Evolutionary conservation across 2,797 vertebrate species (phyloP).

Genomic region (Hypotaenidia philippensis): DNA sequence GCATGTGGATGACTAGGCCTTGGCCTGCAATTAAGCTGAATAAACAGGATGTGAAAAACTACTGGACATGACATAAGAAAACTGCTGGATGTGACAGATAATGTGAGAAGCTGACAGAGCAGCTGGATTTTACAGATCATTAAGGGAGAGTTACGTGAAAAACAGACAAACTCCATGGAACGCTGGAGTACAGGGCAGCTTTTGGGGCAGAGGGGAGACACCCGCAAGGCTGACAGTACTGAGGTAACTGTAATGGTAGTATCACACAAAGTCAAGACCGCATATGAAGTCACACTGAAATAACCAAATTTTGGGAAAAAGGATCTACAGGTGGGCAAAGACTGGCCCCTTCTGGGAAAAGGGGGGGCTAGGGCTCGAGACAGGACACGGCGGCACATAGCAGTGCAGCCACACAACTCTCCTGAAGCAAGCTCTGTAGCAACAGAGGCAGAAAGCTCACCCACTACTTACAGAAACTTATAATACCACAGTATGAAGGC

Average conservation of each 20-base stretch:
- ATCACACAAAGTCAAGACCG: accelerated
- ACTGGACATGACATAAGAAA: background rate
- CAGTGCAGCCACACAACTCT: background rate
- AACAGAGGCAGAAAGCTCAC: accelerated
- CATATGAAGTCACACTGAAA: background rate
- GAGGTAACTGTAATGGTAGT: accelerated
- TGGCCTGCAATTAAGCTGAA: background rate
- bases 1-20: background rate
- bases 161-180: background rate
- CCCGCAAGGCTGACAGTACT: background rate
- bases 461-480: background rate
- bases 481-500: background rate
- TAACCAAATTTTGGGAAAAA: background rate
- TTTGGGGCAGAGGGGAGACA: accelerated
- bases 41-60: background rate
- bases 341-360: background rate
- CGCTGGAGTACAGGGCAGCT: background rate
- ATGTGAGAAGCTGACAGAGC: background rate
- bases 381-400: accelerated
- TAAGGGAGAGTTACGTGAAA: background rate
- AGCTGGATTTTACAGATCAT: background rate
- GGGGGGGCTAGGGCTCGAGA: background rate
- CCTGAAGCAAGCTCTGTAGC: background rate
- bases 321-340: background rate
- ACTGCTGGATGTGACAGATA: background rate